Evolutionary conservation across 2,113 vertebrate species (phyloP), one percentile per base, ranked within the genome.

Genomic region (Vimba vimba): DNA sequence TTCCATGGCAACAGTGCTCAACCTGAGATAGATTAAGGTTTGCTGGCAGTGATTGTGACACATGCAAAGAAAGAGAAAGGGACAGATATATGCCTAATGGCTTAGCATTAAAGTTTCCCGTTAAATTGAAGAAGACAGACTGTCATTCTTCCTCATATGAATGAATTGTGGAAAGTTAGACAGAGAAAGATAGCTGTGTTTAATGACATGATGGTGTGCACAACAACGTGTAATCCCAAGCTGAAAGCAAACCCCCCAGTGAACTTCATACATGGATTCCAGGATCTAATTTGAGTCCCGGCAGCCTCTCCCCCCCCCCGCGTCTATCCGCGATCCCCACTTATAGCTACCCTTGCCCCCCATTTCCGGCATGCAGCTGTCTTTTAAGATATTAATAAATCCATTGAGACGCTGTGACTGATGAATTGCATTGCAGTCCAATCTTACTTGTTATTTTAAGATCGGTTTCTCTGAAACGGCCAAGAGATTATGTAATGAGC

Each of bases 201-300:
- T 69, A 79, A 66, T 79, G 43, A 86, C 27, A 87, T 87, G 82
- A 88, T 80, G 23, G 82, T 79, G 82, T 57, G 69, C 75, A 86
- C 75, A 79, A 82, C 47, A 52, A 78, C 36, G 80, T 89, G 79
- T 90, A 71, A 87, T 86, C 78, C 90, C 89, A 87, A 86, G 79
- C 75, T 92, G 93, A 94, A 95, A 94, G 85, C 84, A 90, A 95
- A 95, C 93, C 93, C 92, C 89, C 92, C 89, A 93, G 92, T 93
- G 92, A 95, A 94, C 91, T 93, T 93, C 94, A 94, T 91, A 89
- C 91, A 93, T 88, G 92, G 92, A 95, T 95, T 94, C 94, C 90
- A 89, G 52, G 43, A 88, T 93, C 94, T 95, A 95, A 95, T 94
- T 95, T 93, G 89, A 94, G 94, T 92, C 89, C 88, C 92, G 92